These are phyloP conservation scores for Amphimedon queenslandica DNA, from an alignment of 37 sponge, comb jelly and placozoan genomes.

Conservation along the genomic window DNA sequence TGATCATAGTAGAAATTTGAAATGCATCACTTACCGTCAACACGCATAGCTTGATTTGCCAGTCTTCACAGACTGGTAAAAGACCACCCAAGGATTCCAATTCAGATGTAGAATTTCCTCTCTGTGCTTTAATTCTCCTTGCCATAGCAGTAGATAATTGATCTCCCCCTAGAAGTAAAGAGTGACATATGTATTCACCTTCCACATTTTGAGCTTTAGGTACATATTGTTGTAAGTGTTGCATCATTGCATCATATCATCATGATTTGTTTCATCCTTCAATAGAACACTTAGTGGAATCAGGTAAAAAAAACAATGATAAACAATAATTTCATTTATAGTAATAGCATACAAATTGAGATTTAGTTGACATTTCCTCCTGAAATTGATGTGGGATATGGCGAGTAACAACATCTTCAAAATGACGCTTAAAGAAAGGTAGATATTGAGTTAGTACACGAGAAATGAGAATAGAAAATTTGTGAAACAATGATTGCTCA, in stretches of 20 bases:
- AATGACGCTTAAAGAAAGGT: conserved; percentile 4
- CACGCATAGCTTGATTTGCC: neutral
- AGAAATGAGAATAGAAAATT: neutral
- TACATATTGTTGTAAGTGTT: conserved; percentile 1
- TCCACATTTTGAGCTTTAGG: conserved; percentile 1
- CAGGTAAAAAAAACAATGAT: neutral
- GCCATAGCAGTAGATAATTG: neutral
- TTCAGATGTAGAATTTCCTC: neutral
- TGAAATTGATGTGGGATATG: neutral
- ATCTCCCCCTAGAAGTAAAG: neutral
- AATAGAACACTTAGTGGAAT: conserved; percentile 1
- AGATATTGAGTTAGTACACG: neutral
- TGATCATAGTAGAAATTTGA: neutral
- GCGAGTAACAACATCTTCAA: neutral
- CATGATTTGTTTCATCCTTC: conserved; percentile 3
- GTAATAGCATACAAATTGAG: neutral
- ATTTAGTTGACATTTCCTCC: neutral
- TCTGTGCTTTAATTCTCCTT: neutral
- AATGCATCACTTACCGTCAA: neutral
- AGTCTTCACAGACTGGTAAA: conserved; percentile 1
- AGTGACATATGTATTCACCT: neutral
- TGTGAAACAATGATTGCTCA: neutral
- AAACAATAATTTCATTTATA: neutral
- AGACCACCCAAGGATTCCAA: neutral
- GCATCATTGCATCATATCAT: neutral